Evolutionary conservation across 2,797 vertebrate genomes (phyloP), one percentile per base, ranked within the genome.

Genomic region (Eleutherodactylus coqui): DNA sequence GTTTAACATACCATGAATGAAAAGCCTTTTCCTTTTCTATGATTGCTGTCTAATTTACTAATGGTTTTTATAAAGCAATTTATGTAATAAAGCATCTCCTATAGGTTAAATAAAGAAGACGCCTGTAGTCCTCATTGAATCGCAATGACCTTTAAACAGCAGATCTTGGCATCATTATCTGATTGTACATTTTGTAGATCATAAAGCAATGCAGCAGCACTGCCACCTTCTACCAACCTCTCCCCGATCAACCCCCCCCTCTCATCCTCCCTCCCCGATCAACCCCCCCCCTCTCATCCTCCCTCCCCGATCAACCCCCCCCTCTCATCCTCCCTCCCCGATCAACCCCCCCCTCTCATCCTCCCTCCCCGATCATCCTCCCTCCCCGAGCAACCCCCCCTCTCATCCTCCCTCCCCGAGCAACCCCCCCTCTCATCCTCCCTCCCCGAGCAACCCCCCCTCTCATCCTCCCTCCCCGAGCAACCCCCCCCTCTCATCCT

Each of bases 371-470:
- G n/a, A n/a, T 79, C 49, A 49, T 64, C n/a, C 79, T 51, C 64
- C 27, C 21, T 36, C 79, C 80, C n/a, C n/a, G n/a, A n/a, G n/a
- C 73, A 67, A 43, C 84, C 51, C 70, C 72, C 80, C 70, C 69
- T n/a, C n/a, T n/a, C n/a, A n/a, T n/a, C n/a, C n/a, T n/a, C 8
- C 11, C 41, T 3, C 16, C 8, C 49, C 41, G 47, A 70, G 34
- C 72, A 82, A 82, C n/a, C n/a, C n/a, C 81, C 58, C 32, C 69
- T 67, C 84, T 89, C 80, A 70, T 82, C 76, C 75, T n/a, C n/a
- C n/a, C n/a, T n/a, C n/a, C n/a, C n/a, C n/a, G n/a, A n/a, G n/a
- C n/a, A n/a, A n/a, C n/a, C n/a, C n/a, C n/a, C n/a, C n/a, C n/a
- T n/a, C n/a, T 79, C 49, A 49, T 64, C n/a, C 79, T 51, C 64